phyloP scores from a whole-genome alignment of 2,113 vertebrate species.

The Nematolebias whitei region DNA sequence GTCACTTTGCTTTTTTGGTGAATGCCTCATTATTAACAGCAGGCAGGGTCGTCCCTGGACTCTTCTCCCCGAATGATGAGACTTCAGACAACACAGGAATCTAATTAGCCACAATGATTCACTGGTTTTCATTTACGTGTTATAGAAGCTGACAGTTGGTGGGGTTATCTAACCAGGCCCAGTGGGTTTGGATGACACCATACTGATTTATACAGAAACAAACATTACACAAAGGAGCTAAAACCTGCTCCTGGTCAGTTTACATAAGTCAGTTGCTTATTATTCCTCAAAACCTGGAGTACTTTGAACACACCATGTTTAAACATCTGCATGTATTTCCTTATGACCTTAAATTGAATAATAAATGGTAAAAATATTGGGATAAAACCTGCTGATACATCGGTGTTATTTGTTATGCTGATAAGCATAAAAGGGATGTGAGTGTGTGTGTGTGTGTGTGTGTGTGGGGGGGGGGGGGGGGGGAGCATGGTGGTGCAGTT shows the following conservation, averaged over 20 bases:
- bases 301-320: neutral
- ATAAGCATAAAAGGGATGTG: too few species aligned
- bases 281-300: neutral
- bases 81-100: slow-evolving; percentile 32
- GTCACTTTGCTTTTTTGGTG: neutral
- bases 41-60: neutral
- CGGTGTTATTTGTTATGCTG: too few species aligned
- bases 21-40: slow-evolving; percentile 45
- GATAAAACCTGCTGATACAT: too few species aligned
- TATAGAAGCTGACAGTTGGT: slow-evolving; percentile 26
- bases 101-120: slow-evolving; percentile 56
- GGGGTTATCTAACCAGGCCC: slow-evolving; percentile 40
- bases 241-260: too few species aligned
- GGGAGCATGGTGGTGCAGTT: too few species aligned
- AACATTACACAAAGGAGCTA: slow-evolving; percentile 22
- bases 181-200: slow-evolving; percentile 35
- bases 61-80: slow-evolving; percentile 39
- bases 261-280: slow-evolving; percentile 11
- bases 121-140: slow-evolving; percentile 54
- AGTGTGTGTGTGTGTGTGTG: too few species aligned
- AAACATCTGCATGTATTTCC: too few species aligned
- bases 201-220: slow-evolving; percentile 28
- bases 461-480: too few species aligned
- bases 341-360: too few species aligned
- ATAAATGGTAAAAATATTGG: too few species aligned